Evolutionary conservation across 2,797 vertebrate species (phyloP).

Genomic region (Eidolon dupreanum): DNA sequence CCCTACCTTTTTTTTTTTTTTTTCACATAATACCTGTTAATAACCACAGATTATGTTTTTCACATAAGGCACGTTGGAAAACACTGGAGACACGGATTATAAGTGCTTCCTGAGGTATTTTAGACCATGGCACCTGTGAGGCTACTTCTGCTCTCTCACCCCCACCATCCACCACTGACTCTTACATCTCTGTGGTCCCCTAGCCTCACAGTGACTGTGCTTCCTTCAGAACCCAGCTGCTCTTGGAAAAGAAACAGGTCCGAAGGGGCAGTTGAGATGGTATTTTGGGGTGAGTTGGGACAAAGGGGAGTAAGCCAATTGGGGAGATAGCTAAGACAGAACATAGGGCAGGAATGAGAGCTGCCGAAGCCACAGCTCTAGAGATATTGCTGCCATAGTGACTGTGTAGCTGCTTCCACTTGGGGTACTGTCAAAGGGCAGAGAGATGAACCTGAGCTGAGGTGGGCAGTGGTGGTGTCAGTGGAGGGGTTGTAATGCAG

Average conservation of each 20-base stretch:
- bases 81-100: neutral
- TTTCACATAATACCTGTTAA: neutral
- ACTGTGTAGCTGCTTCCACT: neutral
- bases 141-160: neutral
- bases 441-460: neutral
- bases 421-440: neutral
- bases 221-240: neutral
- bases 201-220: neutral
- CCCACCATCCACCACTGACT: fast-evolving
- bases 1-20: neutral
- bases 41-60: neutral
- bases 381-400: fast-evolving
- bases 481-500: neutral
- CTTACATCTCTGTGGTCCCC: neutral
- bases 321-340: neutral
- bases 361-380: neutral
- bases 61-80: neutral
- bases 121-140: neutral
- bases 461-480: fast-evolving
- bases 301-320: neutral
- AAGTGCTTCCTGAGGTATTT: neutral
- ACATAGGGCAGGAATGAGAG: neutral
- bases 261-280: neutral
- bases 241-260: neutral
- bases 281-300: neutral